Evolutionary conservation across 2,888 invertebrate genomes (phyloP), one percentile per base, ranked within the genome.

Genomic region (Tolmerus cingulatus): DNA sequence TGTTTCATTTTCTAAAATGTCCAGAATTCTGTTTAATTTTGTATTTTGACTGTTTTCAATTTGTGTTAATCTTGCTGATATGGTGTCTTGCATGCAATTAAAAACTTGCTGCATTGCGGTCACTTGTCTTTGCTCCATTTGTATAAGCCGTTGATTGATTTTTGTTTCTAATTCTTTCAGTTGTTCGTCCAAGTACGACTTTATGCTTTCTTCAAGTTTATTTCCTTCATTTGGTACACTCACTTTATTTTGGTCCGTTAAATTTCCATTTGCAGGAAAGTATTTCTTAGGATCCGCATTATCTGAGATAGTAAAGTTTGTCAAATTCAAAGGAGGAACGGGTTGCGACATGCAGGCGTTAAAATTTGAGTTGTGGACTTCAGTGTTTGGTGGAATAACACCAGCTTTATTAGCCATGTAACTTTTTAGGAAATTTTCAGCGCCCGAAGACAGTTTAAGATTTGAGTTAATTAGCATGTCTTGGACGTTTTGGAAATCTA

Each of bases 401-500:
- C 14, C 74, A n/a, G 79, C 81, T 23, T 79, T 76, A 3, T 37
- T 79, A 23, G 37, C 43, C 30, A 85, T 66, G 78, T 88, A 88
- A 5, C 66, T 55, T 74, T 88, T 37, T 2, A 89, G 19, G 78
- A 92, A 91, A 57, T 91, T 92, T 51, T 91, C 90, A 2, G 90
- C 90, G 74, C 89, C 90, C 0, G 90, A 90, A 2, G 90, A 89
- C 8, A 90, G 74, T 19, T 90, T 90, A 34, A 88, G 88, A 86
- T 88, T 89, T 5, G 90, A 90, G 27, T 88, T 90, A 3, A 90
- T 89, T 1, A 92, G 88, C 46, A 92, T 88, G 30, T 90, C 90
- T 87, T 92, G 90, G 30, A 92, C 91, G 87, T 91, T 91, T n/a
- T 90, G 89, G 51, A 91, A 87, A 87, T 92, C 90, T 57, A 91